phyloP scores from a whole-genome alignment of 2,797 vertebrate genomes.

The Chaetophractus vellerosus region DNA sequence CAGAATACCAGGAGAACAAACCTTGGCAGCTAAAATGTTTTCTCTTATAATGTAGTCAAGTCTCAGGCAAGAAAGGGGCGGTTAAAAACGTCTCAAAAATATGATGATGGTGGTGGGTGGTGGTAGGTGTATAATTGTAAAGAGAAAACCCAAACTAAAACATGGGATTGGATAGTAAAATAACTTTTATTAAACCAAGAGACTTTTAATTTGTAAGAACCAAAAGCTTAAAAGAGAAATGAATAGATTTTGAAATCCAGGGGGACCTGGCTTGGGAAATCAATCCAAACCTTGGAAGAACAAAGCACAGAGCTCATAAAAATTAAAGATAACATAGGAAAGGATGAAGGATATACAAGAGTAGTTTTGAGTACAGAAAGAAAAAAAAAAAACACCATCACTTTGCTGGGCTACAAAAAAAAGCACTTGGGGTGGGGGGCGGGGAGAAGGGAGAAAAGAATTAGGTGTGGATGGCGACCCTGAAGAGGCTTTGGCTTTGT shows the following conservation, averaged over 20 bases:
- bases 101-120: background rate
- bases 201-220: background rate
- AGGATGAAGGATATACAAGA: background rate
- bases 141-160: background rate
- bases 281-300: background rate
- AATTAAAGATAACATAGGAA: background rate
- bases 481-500: too few species aligned
- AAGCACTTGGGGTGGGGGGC: background rate
- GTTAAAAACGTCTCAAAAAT: background rate
- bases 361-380: background rate
- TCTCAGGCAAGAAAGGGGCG: background rate
- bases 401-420: background rate
- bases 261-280: background rate
- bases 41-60: background rate
- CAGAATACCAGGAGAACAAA: background rate
- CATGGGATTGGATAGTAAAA: background rate
- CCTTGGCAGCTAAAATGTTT: background rate
- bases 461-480: background rate
- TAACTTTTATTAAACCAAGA: background rate
- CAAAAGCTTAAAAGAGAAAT: background rate
- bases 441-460: background rate
- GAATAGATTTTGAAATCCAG: background rate
- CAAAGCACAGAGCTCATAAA: background rate
- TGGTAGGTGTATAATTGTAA: background rate
- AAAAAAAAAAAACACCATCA: background rate